Evolutionary conservation across 2,888 invertebrate species (phyloP), one percentile per base, ranked within the genome.

Genomic region (Lycophotia porphyrea): DNA sequence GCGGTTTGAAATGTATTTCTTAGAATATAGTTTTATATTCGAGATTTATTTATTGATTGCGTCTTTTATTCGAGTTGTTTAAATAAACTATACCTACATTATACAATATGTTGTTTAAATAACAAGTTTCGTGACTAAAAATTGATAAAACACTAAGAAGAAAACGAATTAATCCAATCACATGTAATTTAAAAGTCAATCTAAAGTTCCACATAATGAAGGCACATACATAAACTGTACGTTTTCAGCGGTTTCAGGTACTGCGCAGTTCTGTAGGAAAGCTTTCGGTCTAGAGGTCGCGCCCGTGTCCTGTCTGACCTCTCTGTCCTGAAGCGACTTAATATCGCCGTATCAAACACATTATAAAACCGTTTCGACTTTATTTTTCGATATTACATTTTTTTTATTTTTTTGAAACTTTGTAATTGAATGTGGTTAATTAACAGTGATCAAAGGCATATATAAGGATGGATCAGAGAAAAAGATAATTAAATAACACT

Each of bases 221-320:
- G 18, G 4, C n/a, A 63, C 27, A 64, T 69, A 55, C 34, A 71
- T 66, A 60, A 24, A 60, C 47, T 42, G 55, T 31, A 55, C 18
- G 47, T 64, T 71, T 82, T 73, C 64, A 71, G 64, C 64, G 69
- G 63, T 80, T 83, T 80, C 72, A 80, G 77, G 78, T 80, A 80
- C 76, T 80, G 65, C 82, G 87, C 77, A 84, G 82, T 87, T 85
- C 76, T 78, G 80, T 78, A 80, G 84, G 71, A 78, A 85, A 70
- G 58, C 64, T 36, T 31, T 34, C 74, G 83, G 87, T 81, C 88
- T 87, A 74, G 87, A 88, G 88, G 88, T 81, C 88, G 73, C 44
- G 24, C 21, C 66, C 44, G 74, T 75, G 88, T 85, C 88, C 85
- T 80, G 66, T 81, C 78, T 87, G 84, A 87, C 88, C 88, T 76